These are phyloP conservation scores for Dusona sp. DNA, from an alignment of 2,888 invertebrate species.

Conservation along the genomic window DNA sequence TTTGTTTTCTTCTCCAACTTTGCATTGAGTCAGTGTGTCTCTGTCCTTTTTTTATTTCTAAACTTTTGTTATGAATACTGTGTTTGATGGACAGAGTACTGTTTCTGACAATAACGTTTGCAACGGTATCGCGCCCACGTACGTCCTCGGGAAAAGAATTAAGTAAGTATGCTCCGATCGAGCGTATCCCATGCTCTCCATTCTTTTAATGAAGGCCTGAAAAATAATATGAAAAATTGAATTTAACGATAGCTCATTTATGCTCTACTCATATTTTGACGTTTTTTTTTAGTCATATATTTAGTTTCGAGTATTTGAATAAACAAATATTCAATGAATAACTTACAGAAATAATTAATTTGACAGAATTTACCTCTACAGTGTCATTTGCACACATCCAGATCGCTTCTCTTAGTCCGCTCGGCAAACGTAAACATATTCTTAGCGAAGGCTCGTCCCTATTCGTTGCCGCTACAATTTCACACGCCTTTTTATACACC, in stretches of 20 bases:
- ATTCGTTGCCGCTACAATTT: constrained; percentile 33
- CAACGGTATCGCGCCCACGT: constrained; percentile 80
- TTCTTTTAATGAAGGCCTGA: constrained; percentile 80
- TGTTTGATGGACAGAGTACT: constrained; percentile 82
- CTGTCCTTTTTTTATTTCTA: constrained; percentile 70
- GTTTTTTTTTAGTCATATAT: too few relatives aligned
- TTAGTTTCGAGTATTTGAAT: too few relatives aligned
- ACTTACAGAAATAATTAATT: not conserved
- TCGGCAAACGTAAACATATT: constrained; percentile 82
- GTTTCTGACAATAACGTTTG: constrained; percentile 80
- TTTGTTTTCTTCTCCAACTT: constrained; percentile 19
- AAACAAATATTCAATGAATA: not conserved
- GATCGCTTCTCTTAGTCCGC: constrained; percentile 81
- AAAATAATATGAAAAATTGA: constrained; percentile 20
- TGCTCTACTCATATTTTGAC: too few relatives aligned
- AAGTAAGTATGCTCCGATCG: constrained; percentile 80
- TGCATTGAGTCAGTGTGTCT: constrained; percentile 22
- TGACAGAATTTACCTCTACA: constrained; percentile 75
- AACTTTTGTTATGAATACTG: constrained; percentile 83
- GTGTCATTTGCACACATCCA: constrained; percentile 80
- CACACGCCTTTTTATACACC: not conserved
- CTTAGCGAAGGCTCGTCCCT: constrained; percentile 78
- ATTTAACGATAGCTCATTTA: too few relatives aligned
- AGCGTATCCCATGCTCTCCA: constrained; percentile 82
- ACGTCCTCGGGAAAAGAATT: constrained; percentile 82